Evolutionary conservation across 2,797 vertebrate species (phyloP).

Genomic region (Rhynchonycteris naso): DNA sequence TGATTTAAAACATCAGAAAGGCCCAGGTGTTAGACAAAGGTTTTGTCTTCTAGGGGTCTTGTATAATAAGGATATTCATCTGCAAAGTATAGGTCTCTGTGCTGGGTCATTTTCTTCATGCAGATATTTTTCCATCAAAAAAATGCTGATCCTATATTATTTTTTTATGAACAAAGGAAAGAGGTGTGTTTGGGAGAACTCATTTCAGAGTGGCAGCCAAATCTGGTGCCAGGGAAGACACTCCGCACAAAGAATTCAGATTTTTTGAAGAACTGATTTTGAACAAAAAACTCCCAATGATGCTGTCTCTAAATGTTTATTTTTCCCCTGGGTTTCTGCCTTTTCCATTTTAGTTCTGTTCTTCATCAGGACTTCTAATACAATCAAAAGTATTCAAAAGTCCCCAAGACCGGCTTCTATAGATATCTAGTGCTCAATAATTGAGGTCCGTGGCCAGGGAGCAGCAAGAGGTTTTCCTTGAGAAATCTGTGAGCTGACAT

Average conservation of each 20-base stretch:
- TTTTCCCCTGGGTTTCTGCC: neutral
- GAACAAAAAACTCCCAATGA: neutral
- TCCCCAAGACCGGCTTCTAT: neutral
- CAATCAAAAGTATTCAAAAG: neutral
- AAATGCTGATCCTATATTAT: neutral
- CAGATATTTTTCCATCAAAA: neutral
- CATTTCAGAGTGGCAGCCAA: neutral
- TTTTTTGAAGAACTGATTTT: neutral
- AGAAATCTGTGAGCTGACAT: neutral
- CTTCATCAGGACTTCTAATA: neutral
- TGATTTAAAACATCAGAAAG: neutral
- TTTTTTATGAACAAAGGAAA: neutral
- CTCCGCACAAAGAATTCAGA: neutral
- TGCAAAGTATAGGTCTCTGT: neutral
- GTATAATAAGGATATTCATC: neutral
- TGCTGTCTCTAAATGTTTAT: neutral
- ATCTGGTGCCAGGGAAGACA: neutral
- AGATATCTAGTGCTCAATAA: neutral
- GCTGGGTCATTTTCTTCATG: neutral
- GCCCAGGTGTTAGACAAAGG: neutral
- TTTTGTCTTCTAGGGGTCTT: neutral
- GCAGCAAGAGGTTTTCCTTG: neutral
- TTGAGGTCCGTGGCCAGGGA: neutral
- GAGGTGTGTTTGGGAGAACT: neutral
- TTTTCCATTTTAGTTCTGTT: constrained; percentile 1